Evolutionary conservation across 2,888 invertebrate genomes (phyloP), one percentile per base, ranked within the genome.

Genomic region (Eugnorisma glareosa): DNA sequence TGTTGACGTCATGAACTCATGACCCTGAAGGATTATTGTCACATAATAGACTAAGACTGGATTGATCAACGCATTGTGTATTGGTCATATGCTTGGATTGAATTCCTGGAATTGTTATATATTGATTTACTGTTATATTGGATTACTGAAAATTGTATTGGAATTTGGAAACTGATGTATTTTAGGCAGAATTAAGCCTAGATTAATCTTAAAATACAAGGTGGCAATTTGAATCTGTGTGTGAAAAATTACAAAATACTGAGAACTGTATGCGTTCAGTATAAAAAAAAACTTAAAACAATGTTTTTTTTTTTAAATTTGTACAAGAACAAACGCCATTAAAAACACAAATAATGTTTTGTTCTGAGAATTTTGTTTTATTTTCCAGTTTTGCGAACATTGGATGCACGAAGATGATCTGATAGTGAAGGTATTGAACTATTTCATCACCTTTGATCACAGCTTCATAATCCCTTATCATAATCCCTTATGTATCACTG

Each of bases 381-480:
- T 83, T 89, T 94, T 94, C 57, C 94, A 95, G 94, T 93, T 80
- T 83, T 94, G 90, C 89, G 76, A 87, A 89, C 87, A 90, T 91
- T 82, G 81, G 82, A 77, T 81, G 77, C 40, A 76, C 77, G 93
- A 93, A 93, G 93, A 95, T 96, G 95, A 90, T 94, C 93, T 94
- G 93, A 95, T 93, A 92, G 91, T 92, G 89, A 95, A 96, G 96
- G 96, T 96, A 95, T 86, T 75, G 84, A 72, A 77, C 66, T 79
- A 70, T 85, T 84, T 82, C 83, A 78, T 76, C 88, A 88, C 89
- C 79, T 83, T 83, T 84, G 35, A 68, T 77, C 90, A 91, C 89
- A 68, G 91, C 91, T 91, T 89, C 77, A 75, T 67, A 77, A 54
- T 31, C 59, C 74, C 73, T 10, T 48, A 37, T n/a, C 77, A 75